Base-by-base conservation (phyloP, 2,888 invertebrate genomes). In the Meloe dianella region DNA sequence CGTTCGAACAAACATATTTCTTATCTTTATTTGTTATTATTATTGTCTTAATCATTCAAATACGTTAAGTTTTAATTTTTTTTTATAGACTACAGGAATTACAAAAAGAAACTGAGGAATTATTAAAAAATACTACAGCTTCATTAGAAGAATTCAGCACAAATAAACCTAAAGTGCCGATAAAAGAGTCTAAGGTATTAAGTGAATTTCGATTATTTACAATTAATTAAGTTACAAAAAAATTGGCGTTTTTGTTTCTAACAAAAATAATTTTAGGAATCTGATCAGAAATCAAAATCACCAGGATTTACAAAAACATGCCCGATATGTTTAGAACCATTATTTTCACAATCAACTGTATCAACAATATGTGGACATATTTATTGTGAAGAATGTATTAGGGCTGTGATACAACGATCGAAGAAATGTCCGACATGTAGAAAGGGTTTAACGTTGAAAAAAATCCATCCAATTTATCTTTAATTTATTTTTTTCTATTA, bases 371-470 rank as follows among this genome's bases (percentile, higher is more conserved):
- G 74, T 63, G 74, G 74, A 8, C 74, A 74, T 58, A 61, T 74
- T 20, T 74, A 73, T 58, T 74, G 74, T 38, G 62, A 69, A 57
- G 38, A 65, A 0, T 74, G 74, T 56, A 70, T 74, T 51, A 47
- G 3, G 1, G 8, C 67, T 17, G 66, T 69, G 10, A 67, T 62
- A 22, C 64, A 66, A 63, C 57, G 63, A 0, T 51, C 65, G 22
- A 73, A 71, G 38, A 73, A 69, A 51, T 74, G 74, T 41, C 74
- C 74, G 0, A 66, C 71, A 10, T 74, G 74, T 54, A 57, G 74
- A 17, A 74, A 73, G 29, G 32, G 61, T 0, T 57, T 74, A n/a
- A 71, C 64, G 12, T 61, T 63, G 22, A 67, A 65, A 30, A 72
- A 71, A 38, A 70, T 71, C 38, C 74, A 74, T 58, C 72, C 74